Conservation (phyloP, 2,113 vertebrate genomes). For the Atherinomorus stipes region DNA sequence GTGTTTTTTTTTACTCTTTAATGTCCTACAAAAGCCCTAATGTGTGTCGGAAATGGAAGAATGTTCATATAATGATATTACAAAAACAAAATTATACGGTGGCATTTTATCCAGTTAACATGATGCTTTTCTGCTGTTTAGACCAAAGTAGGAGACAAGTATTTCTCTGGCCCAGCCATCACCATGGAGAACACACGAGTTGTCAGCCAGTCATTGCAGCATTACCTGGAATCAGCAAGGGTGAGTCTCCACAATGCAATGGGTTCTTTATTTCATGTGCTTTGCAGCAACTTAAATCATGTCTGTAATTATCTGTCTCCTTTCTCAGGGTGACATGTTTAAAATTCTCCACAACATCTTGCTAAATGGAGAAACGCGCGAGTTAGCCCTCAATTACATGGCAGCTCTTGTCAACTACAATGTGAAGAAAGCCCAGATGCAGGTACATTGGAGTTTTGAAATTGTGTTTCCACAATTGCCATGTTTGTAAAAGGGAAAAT, state of each 20-base stretch:
- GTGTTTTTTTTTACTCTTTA: too few relatives aligned
- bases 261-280: not conserved
- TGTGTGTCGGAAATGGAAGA: not conserved
- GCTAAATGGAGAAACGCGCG: constrained; percentile 95
- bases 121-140: constrained; percentile 52
- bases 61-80: not conserved
- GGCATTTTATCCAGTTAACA: not conserved
- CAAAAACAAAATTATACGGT: not conserved
- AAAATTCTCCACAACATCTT: constrained; percentile 95
- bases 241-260: constrained; percentile 73
- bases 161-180: constrained; percentile 98
- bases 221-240: constrained; percentile 95
- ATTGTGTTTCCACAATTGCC: rapidly evolving
- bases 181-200: constrained; percentile 97
- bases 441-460: constrained; percentile 80
- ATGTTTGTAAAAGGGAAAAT: not conserved
- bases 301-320: not conserved
- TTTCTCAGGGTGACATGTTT: constrained; percentile 93
- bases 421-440: constrained; percentile 98
- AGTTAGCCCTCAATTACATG: constrained; percentile 96
- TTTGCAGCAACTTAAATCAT: not conserved
- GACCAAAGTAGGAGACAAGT: constrained; percentile 97
- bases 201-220: constrained; percentile 96
- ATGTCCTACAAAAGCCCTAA: not conserved
- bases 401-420: constrained; percentile 95